phyloP scores from a whole-genome alignment of 2,113 vertebrate genomes.

The Toxostoma redivivum region DNA sequence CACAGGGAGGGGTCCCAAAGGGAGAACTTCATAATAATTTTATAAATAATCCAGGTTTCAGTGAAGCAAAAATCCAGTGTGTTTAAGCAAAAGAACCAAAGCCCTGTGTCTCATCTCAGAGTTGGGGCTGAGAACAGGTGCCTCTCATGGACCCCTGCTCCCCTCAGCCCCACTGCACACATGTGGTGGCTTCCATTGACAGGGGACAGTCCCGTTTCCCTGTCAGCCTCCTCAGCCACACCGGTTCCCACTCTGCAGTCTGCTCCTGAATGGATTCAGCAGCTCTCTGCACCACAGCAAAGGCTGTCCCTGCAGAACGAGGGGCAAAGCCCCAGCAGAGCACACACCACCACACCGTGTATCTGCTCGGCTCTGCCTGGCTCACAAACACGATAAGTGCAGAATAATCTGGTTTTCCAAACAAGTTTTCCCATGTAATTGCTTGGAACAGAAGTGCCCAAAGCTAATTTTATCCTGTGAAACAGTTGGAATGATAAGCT shows the following conservation, averaged over 20 bases:
- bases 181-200: not conserved
- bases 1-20: not conserved
- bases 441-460: not conserved
- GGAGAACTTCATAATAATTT: not conserved
- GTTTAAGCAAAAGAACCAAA: not conserved
- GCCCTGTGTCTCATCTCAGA: not conserved
- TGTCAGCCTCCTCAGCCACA: not conserved
- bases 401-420: not conserved
- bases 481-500: not conserved
- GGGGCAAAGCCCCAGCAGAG: not conserved
- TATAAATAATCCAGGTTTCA: not conserved
- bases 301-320: not conserved
- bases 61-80: not conserved
- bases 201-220: accelerated
- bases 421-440: not conserved
- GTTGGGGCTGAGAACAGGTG: not conserved
- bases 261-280: not conserved
- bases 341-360: accelerated
- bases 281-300: not conserved
- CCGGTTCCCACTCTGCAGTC: not conserved
- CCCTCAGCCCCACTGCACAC: not conserved
- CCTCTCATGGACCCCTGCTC: not conserved
- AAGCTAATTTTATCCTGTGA: not conserved
- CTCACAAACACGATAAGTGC: not conserved
- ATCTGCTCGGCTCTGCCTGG: not conserved